These are phyloP conservation scores for Anas flavirostris DNA, from an alignment of 2,797 vertebrate genomes.

Conservation along the genomic window DNA sequence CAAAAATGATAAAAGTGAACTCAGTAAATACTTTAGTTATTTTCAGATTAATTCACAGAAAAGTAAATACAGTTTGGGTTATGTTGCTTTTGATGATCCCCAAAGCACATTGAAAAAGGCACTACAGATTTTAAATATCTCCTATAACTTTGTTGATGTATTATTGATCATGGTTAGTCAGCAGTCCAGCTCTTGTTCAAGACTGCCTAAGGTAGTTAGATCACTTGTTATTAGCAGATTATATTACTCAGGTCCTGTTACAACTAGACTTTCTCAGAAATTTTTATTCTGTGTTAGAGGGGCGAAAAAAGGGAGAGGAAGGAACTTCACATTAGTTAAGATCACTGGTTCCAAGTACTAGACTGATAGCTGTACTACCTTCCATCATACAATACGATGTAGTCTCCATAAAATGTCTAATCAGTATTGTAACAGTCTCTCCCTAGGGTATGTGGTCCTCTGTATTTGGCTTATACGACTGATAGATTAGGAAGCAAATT, in stretches of 20 bases:
- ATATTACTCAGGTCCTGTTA: not conserved
- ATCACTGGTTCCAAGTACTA: not conserved
- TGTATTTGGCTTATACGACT: not conserved
- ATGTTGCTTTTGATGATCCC: slow-evolving; percentile 16
- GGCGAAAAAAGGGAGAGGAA: not conserved
- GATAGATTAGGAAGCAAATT: not conserved
- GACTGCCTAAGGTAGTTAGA: not conserved
- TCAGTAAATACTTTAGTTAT: not conserved
- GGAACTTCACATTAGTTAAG: not conserved
- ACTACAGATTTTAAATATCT: slow-evolving; percentile 62
- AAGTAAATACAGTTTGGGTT: slow-evolving; percentile 47
- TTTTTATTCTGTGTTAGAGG: not conserved
- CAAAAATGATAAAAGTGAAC: not conserved
- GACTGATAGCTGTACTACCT: not conserved
- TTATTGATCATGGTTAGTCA: slow-evolving; percentile 55
- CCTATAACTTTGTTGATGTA: not conserved
- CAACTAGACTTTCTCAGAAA: not conserved
- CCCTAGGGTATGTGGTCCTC: not conserved
- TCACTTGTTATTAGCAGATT: slow-evolving; percentile 22
- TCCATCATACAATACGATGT: not conserved
- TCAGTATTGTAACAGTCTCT: not conserved
- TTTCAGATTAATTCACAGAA: slow-evolving; percentile 36
- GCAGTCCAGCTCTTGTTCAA: slow-evolving; percentile 21
- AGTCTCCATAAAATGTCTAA: not conserved
- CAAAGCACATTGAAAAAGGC: not conserved